Evolutionary conservation across 2,797 vertebrate genomes (phyloP).

Genomic region (Orestias chungarensis): DNA sequence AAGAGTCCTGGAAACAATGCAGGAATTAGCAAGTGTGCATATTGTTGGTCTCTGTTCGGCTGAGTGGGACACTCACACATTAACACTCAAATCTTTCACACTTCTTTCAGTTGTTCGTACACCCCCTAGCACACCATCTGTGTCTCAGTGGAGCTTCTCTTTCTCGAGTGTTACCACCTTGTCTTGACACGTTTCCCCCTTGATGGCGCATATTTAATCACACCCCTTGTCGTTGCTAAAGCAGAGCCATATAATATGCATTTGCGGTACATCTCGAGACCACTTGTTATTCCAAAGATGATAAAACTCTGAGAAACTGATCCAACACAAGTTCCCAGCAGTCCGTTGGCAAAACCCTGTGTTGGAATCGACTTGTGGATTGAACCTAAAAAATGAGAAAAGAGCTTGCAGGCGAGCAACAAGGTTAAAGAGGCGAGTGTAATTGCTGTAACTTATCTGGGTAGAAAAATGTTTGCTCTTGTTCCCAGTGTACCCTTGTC

Average conservation of each 20-base stretch:
- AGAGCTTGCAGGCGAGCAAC: conserved; percentile 51
- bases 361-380: conserved; percentile 23
- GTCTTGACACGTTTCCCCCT: conserved; percentile 36
- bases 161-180: conserved; percentile 30
- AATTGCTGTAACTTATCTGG: conserved; percentile 77
- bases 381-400: conserved; percentile 37
- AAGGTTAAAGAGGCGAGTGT: conserved; percentile 74
- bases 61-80: conserved; percentile 6
- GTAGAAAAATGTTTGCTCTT: conserved; percentile 74
- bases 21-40: conserved; percentile 27
- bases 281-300: conserved; percentile 31
- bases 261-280: conserved; percentile 13
- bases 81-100: conserved; percentile 23
- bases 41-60: conserved; percentile 30
- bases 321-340: conserved; percentile 4
- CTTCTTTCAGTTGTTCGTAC: conserved; percentile 35
- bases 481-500: conserved; percentile 66
- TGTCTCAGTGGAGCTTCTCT: conserved; percentile 20
- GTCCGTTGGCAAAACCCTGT: conserved; percentile 7
- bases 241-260: not conserved
- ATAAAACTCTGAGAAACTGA: conserved; percentile 61
- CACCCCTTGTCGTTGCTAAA: conserved; percentile 11
- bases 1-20: conserved; percentile 22
- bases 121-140: conserved; percentile 8
- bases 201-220: conserved; percentile 44